A percentile compares a stretch with the other conserved stretches of the same genome.
These are phyloP conservation scores for Cremastobaeus sp. DNA, from an alignment of 2,888 invertebrate genomes.

Conservation along the genomic window DNA sequence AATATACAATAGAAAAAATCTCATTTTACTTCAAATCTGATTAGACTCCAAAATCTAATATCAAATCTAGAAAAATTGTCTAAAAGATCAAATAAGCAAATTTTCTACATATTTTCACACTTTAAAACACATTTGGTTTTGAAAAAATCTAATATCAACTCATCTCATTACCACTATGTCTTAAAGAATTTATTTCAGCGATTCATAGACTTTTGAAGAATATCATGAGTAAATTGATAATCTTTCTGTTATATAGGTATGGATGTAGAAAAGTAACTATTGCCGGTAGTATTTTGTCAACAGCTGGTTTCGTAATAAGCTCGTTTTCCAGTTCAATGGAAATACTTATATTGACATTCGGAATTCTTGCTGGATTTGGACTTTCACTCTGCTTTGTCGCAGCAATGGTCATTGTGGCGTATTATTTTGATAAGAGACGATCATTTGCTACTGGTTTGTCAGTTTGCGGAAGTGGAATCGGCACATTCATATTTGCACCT, in stretches of 20 bases:
- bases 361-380: slow-evolving; percentile 90
- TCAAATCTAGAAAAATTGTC: no score
- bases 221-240: not conserved
- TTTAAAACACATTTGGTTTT: no score
- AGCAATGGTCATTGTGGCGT: slow-evolving; percentile 94
- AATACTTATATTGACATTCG: slow-evolving; percentile 89
- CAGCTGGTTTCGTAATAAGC: slow-evolving; percentile 87
- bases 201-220: no score
- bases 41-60: no score
- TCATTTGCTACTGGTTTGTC: slow-evolving; percentile 92
- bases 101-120: no score
- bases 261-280: slow-evolving; percentile 90
- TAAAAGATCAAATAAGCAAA: no score
- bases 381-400: slow-evolving; percentile 92
- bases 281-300: slow-evolving; percentile 87
- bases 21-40: no score
- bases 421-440: slow-evolving; percentile 91
- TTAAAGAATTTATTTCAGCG: no score
- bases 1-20: no score
- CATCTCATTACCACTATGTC: no score
- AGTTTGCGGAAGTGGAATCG: slow-evolving; percentile 92
- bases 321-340: slow-evolving; percentile 87
- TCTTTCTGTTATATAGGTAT: slow-evolving; percentile 75
- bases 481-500: slow-evolving; percentile 92
- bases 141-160: no score